Evolutionary conservation across 2,113 vertebrate species (phyloP).

Genomic region (Pycnonotus jocosus): DNA sequence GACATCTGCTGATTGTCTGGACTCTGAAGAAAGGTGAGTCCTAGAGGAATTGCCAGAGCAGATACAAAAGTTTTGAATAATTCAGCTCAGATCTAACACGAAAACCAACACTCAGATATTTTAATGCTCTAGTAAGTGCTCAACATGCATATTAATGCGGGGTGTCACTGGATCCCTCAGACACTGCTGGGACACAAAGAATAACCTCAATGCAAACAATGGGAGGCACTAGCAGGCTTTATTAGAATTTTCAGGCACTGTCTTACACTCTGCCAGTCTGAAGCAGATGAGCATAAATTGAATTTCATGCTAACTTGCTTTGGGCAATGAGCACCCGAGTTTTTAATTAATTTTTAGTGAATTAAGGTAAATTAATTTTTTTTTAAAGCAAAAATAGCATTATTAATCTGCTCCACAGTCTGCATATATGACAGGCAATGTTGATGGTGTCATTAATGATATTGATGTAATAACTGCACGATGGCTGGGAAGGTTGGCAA

Average conservation of each 20-base stretch:
- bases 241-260: neutral
- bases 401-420: neutral
- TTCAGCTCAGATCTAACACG: neutral
- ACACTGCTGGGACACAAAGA: neutral
- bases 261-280: neutral
- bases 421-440: neutral
- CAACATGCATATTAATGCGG: neutral
- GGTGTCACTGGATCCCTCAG: neutral
- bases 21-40: neutral
- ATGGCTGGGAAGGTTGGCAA: neutral
- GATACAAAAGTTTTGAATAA: neutral
- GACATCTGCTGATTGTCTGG: neutral
- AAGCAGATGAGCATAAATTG: constrained; percentile 25
- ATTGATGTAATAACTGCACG: neutral
- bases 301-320: constrained; percentile 50
- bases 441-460: neutral
- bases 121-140: neutral
- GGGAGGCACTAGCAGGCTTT: neutral
- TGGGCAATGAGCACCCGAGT: neutral
- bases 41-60: neutral
- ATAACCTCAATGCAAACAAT: neutral
- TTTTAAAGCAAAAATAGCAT: neutral
- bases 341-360: constrained; percentile 47
- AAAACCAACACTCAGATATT: neutral
- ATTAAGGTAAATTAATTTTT: neutral